Percentiles rank a stretch among this genome's conserved stretches.
Evolutionary conservation across 2,797 vertebrate species (phyloP).

Genomic region (Melanogrammus aeglefinus): DNA sequence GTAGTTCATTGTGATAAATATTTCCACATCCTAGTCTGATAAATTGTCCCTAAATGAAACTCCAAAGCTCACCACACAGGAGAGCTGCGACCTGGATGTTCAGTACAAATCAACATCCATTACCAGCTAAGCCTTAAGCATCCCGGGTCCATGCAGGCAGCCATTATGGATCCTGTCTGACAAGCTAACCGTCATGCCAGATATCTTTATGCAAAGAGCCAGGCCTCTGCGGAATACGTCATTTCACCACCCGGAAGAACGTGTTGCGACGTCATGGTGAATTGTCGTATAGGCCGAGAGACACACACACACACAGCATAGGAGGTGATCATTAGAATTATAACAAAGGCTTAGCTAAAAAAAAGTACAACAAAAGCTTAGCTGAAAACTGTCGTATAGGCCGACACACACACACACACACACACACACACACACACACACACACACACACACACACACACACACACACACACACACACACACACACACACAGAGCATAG

Average conservation of each 20-base stretch:
- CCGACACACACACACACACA: too few species aligned
- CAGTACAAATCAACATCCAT: conserved; percentile 16
- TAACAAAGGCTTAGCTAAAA: too few species aligned
- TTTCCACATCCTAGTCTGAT: not conserved
- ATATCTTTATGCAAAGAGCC: not conserved
- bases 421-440: too few species aligned
- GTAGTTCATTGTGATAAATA: not conserved
- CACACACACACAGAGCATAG: too few species aligned
- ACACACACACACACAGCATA: too few species aligned
- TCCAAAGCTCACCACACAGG: not conserved
- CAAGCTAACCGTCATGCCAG: not conserved
- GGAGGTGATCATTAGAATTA: too few species aligned
- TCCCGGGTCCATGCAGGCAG: not conserved
- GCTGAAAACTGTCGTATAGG: too few species aligned
- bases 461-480: too few species aligned
- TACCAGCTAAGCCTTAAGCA: not conserved
- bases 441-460: too few species aligned
- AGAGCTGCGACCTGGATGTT: not conserved
- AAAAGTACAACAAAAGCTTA: too few species aligned
- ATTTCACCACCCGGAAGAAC: too few species aligned
- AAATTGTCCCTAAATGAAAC: not conserved
- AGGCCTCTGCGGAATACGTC: not conserved
- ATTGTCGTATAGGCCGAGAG: not conserved
- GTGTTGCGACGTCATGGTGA: too few species aligned
- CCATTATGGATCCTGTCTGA: not conserved